These are phyloP conservation scores for Calephelis virginiensis DNA, from an alignment of 1,140 invertebrate genomes.

Conservation along the genomic window DNA sequence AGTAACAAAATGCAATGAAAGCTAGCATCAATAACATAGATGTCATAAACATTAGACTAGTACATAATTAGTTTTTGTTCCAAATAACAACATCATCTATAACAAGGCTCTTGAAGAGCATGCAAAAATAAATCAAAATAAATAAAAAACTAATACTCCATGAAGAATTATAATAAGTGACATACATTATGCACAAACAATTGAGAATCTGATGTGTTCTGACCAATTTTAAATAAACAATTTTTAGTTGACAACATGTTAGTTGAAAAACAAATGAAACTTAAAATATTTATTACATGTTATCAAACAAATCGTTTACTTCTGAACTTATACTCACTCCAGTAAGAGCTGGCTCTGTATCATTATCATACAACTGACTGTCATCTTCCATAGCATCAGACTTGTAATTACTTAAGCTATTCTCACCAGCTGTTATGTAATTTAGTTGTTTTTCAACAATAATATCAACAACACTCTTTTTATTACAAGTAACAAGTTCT, in stretches of 20 bases:
- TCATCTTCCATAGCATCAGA: slow-evolving; percentile 41
- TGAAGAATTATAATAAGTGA: too few species aligned
- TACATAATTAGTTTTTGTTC: too few species aligned
- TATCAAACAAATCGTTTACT: slow-evolving; percentile 69
- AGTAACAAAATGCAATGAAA: too few species aligned
- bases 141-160: too few species aligned
- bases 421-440: slow-evolving; percentile 63
- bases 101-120: too few species aligned
- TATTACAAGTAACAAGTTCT: slow-evolving; percentile 47
- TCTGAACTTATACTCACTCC: slow-evolving; percentile 55
- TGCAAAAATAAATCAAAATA: too few species aligned
- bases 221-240: too few species aligned
- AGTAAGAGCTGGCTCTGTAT: slow-evolving; percentile 56
- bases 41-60: too few species aligned
- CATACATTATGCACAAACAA: too few species aligned
- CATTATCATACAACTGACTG: slow-evolving; percentile 62
- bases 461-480: slow-evolving; percentile 45
- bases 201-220: too few species aligned
- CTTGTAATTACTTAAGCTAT: slow-evolving; percentile 51
- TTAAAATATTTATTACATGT: slow-evolving; percentile 42
- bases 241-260: not conserved
- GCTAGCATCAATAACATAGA: too few species aligned
- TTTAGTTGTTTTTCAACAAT: slow-evolving; percentile 53
- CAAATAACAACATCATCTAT: too few species aligned
- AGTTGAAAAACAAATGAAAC: not conserved